phyloP scores from a whole-genome alignment of 2,888 invertebrate genomes.

The Phania funesta region DNA sequence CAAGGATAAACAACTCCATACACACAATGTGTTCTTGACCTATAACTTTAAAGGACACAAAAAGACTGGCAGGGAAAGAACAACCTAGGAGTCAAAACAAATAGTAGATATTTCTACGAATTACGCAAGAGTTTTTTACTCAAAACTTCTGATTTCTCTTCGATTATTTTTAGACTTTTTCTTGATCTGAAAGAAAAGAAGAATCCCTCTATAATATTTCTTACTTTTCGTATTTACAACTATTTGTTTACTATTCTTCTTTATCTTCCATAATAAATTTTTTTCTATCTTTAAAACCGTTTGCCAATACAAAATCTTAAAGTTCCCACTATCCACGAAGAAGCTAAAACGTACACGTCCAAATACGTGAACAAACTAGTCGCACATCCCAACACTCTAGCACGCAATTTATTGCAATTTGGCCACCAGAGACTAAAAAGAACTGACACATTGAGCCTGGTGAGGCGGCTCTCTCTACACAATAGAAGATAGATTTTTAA shows the following conservation, averaged over 20 bases:
- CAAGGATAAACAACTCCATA: constrained; percentile 25
- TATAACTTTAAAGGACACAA: constrained; percentile 29
- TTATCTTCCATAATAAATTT: constrained; percentile 16
- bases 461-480: too few relatives aligned
- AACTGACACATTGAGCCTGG: too few relatives aligned
- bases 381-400: background rate
- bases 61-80: constrained; percentile 1
- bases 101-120: constrained; percentile 44
- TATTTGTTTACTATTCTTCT: constrained; percentile 13
- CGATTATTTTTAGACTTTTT: too few relatives aligned
- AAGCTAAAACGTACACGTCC: constrained; percentile 59
- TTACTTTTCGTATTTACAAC: too few relatives aligned
- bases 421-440: too few relatives aligned
- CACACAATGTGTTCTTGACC: background rate
- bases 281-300: constrained; percentile 38
- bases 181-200: too few relatives aligned
- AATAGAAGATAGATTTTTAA: too few relatives aligned
- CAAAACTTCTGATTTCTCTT: too few relatives aligned
- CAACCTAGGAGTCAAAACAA: constrained; percentile 41
- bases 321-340: too few relatives aligned
- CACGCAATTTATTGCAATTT: too few relatives aligned
- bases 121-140: constrained; percentile 20
- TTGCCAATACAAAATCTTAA: constrained; percentile 44
- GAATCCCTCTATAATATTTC: too few relatives aligned
- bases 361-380: constrained; percentile 40